Evolutionary conservation across 2,888 invertebrate species (phyloP).

Genomic region (Dolichopus griseipennis): DNA sequence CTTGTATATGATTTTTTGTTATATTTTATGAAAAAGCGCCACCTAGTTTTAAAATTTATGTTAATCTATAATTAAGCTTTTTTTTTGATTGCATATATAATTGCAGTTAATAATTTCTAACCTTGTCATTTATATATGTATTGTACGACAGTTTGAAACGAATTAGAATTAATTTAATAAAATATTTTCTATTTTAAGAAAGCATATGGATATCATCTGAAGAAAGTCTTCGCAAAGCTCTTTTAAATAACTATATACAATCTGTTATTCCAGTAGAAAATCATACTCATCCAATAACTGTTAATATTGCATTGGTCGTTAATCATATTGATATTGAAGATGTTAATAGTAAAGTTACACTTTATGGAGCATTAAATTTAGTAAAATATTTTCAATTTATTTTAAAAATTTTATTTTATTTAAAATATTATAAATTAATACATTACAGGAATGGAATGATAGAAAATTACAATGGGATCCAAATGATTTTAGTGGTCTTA

Average conservation of each 20-base stretch:
- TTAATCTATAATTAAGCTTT: too few relatives aligned
- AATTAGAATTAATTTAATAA: too few relatives aligned
- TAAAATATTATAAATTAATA: background rate
- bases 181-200: background rate
- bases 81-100: too few relatives aligned
- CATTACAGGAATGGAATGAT: slow-evolving; percentile 59
- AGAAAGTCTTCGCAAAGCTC: slow-evolving; percentile 2
- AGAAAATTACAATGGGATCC: slow-evolving; percentile 62
- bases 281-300: background rate
- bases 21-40: too few relatives aligned
- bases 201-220: background rate
- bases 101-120: too few relatives aligned
- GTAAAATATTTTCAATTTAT: background rate
- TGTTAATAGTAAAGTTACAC: too few relatives aligned
- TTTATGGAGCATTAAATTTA: background rate
- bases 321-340: slow-evolving; percentile 7
- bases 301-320: background rate
- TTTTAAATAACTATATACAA: background rate
- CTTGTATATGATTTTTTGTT: too few relatives aligned
- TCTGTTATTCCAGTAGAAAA: slow-evolving; percentile 6
- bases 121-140: too few relatives aligned
- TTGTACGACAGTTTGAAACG: too few relatives aligned
- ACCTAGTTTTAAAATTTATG: too few relatives aligned
- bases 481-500: slow-evolving; percentile 53
- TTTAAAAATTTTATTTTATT: background rate